These are phyloP conservation scores for Thereva nobilitata DNA, from an alignment of 2,888 invertebrate species.

Conservation along the genomic window DNA sequence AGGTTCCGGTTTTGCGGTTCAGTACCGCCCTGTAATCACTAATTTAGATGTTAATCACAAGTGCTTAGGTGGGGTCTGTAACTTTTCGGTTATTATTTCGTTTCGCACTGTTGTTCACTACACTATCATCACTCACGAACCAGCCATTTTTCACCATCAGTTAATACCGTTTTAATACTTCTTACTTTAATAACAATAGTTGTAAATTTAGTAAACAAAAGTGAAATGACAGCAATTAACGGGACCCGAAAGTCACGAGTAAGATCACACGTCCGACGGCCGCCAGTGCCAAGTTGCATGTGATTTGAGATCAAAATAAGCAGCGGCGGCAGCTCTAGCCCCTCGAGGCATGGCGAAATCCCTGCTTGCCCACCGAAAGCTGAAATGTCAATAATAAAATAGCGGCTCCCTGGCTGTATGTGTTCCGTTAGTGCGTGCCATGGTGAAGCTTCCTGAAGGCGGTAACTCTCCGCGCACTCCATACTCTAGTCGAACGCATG, in stretches of 20 bases:
- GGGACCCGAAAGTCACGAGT: not conserved
- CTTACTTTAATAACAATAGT: no score
- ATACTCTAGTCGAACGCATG: slow-evolving; percentile 20
- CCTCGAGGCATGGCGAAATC: slow-evolving; percentile 25
- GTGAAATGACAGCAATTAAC: slow-evolving; percentile 8
- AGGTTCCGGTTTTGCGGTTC: slow-evolving; percentile 9
- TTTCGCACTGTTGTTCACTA: slow-evolving; percentile 14
- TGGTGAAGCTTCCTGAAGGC: slow-evolving; percentile 12
- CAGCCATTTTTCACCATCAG: not conserved
- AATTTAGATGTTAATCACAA: not conserved
- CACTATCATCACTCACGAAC: slow-evolving; percentile 13
- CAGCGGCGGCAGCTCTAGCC: slow-evolving; percentile 28
- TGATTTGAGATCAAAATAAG: slow-evolving; percentile 44
- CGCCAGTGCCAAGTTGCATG: slow-evolving; percentile 55
- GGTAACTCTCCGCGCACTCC: not conserved
- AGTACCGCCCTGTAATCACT: slow-evolving; percentile 12
- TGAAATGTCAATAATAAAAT: slow-evolving; percentile 31
- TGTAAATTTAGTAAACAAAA: slow-evolving; percentile 14
- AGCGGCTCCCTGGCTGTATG: slow-evolving; percentile 1
- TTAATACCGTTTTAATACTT: no score
- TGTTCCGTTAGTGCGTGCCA: slow-evolving; percentile 19
- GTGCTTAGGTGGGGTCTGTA: no score
- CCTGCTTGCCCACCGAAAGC: slow-evolving; percentile 24
- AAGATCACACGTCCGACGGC: slow-evolving; percentile 50
- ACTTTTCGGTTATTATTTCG: no score